These are phyloP conservation scores for Eulithis testata DNA, from an alignment of 2,888 invertebrate genomes.

Conservation along the genomic window DNA sequence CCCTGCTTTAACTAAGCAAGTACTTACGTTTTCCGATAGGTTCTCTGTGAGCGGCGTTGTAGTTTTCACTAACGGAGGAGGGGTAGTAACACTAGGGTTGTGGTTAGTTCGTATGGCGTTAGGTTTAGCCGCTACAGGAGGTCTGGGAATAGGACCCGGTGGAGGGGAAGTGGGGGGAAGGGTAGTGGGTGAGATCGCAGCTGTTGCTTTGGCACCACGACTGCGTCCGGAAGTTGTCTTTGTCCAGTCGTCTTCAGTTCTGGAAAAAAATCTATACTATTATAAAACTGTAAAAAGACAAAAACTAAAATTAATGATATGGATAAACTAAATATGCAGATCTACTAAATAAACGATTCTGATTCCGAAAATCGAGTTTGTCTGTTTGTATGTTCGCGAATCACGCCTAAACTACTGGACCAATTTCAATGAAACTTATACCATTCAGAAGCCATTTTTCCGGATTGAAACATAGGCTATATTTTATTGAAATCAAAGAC, in stretches of 20 bases:
- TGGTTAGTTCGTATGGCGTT: background rate
- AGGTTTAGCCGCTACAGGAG: slow-evolving; percentile 19
- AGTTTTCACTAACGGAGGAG: slow-evolving; percentile 23
- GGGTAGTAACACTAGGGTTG: slow-evolving; percentile 14
- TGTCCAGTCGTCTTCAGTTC: slow-evolving; percentile 76
- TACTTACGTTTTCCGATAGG: slow-evolving; percentile 12
- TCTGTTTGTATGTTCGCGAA: no score
- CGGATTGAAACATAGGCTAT: no score
- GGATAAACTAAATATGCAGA: no score
- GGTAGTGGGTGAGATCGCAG: slow-evolving; percentile 36
- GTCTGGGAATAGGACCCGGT: slow-evolving; percentile 27
- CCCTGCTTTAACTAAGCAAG: background rate
- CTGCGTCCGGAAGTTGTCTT: slow-evolving; percentile 59
- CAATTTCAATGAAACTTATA: no score
- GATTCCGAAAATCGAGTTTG: no score
- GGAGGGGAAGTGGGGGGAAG: slow-evolving; percentile 35
- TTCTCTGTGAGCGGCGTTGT: slow-evolving; percentile 2
- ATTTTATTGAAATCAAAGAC: no score
- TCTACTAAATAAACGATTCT: no score
- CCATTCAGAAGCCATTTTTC: no score
- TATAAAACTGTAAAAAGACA: no score
- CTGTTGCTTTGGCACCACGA: slow-evolving; percentile 60
- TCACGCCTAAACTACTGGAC: no score
- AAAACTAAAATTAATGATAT: no score
- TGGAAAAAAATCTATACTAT: no score